These are phyloP conservation scores for Armadillidium nasatum DNA, from an alignment of 1,140 invertebrate genomes.

Conservation along the genomic window DNA sequence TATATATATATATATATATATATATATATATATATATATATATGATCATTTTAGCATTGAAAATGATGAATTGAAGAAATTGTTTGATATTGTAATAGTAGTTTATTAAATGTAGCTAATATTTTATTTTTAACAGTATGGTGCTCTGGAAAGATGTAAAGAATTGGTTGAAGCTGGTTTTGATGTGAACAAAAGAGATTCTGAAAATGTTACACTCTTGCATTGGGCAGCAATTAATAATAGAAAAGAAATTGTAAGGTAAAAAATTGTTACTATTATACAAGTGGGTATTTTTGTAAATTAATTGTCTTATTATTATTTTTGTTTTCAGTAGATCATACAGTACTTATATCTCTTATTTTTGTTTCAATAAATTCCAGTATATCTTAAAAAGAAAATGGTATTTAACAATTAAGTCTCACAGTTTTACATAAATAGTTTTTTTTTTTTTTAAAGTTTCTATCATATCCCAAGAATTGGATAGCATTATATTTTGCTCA, in stretches of 20 bases:
- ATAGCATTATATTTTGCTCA: too few species aligned
- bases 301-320: background rate
- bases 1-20: constrained; percentile 6
- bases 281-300: background rate
- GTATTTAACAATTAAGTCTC: too few species aligned
- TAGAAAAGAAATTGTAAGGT: constrained; percentile 80
- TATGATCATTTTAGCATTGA: too few species aligned
- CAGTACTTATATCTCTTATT: background rate
- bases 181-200: constrained; percentile 83
- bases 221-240: constrained; percentile 99
- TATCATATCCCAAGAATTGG: too few species aligned
- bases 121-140: constrained; percentile 61
- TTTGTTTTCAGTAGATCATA: background rate
- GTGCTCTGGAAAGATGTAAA: constrained; percentile 72
- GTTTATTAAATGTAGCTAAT: background rate
- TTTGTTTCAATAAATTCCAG: too few species aligned
- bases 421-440: too few species aligned
- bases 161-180: constrained; percentile 82
- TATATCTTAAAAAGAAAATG: too few species aligned
- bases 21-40: background rate
- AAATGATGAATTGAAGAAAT: too few species aligned
- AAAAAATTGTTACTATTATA: constrained; percentile 6
- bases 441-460: too few species aligned
- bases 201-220: constrained; percentile 88
- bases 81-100: too few species aligned